Conservation (phyloP, 2,888 invertebrate species). For the Acrobasis consociella region DNA sequence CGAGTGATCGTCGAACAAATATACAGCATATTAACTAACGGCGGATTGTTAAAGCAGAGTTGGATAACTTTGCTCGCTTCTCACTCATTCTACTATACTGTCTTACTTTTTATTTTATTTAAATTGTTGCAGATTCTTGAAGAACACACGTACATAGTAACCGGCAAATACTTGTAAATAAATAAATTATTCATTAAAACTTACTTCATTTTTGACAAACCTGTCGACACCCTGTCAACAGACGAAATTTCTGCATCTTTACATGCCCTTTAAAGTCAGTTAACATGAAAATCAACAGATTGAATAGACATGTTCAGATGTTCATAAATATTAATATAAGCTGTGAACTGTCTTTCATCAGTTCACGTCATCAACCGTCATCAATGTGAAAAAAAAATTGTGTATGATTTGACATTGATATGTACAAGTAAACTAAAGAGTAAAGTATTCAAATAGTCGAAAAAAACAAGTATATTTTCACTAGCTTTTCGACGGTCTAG, state of each 20-base stretch:
- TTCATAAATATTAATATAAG: slow-evolving; percentile 10
- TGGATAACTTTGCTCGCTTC: too few species aligned
- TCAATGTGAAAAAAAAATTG: neutral
- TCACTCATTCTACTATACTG: too few species aligned
- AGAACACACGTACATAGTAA: too few species aligned
- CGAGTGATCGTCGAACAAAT: too few species aligned
- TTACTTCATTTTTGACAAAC: slow-evolving; percentile 9
- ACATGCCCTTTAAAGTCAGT: slow-evolving; percentile 5
- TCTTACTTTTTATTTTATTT: too few species aligned
- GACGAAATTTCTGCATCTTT: neutral
- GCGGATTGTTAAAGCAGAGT: too few species aligned
- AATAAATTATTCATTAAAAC: neutral
- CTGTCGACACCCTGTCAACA: neutral
- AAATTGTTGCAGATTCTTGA: too few species aligned
- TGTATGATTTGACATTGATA: slow-evolving; percentile 8
- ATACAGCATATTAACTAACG: too few species aligned
- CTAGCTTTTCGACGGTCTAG: too few species aligned
- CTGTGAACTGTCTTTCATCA: slow-evolving; percentile 2
- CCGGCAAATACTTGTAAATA: too few species aligned
- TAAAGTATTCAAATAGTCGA: neutral
- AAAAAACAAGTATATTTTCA: too few species aligned
- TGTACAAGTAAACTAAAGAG: neutral
- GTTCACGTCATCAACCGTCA: slow-evolving; percentile 10
- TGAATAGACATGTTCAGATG: slow-evolving; percentile 31
- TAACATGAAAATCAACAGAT: neutral